A percentile compares a stretch with the other conserved stretches of the same genome.
Evolutionary conservation across 2,113 vertebrate species (phyloP).

Genomic region (Aphyosemion australe): DNA sequence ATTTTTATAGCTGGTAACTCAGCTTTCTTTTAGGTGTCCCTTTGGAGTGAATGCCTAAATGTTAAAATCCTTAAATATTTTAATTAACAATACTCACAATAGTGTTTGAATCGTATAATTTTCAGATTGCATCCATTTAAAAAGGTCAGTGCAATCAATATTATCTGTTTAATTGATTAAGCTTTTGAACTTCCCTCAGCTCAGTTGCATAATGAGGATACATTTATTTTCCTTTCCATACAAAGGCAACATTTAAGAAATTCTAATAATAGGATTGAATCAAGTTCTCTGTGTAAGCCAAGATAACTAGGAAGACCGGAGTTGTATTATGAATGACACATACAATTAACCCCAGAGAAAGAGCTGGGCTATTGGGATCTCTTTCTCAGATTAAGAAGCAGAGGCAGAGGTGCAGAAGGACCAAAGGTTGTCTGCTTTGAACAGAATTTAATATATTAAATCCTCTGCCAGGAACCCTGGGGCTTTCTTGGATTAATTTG

Average conservation of each 20-base stretch:
- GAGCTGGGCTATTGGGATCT: constrained; percentile 45
- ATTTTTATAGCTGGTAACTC: constrained; percentile 3
- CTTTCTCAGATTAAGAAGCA: constrained; percentile 48
- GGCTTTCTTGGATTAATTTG: constrained; percentile 5
- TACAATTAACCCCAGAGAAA: constrained; percentile 67
- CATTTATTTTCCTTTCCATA: not conserved
- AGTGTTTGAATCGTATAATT: constrained; percentile 25
- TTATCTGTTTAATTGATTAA: constrained; percentile 44
- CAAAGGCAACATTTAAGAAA: not conserved
- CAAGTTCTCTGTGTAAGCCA: constrained; percentile 12
- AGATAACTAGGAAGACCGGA: constrained; percentile 36
- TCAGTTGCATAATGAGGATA: constrained; percentile 24
- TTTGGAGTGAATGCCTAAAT: too few species aligned
- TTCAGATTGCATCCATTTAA: constrained; percentile 9
- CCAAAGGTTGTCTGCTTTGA: constrained; percentile 44
- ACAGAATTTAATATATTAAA: constrained; percentile 43
- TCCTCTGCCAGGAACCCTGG: constrained; percentile 18
- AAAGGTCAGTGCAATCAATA: constrained; percentile 63
- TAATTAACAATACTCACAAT: constrained; percentile 45
- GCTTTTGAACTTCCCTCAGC: constrained; percentile 35
- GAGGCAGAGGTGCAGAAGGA: constrained; percentile 25
- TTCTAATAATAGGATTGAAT: constrained; percentile 12
- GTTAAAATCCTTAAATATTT: not conserved
- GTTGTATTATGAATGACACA: constrained; percentile 53
- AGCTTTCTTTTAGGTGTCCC: not conserved